Base-by-base conservation (phyloP, 2,797 vertebrate genomes). In the Pseudopleuronectes americanus region DNA sequence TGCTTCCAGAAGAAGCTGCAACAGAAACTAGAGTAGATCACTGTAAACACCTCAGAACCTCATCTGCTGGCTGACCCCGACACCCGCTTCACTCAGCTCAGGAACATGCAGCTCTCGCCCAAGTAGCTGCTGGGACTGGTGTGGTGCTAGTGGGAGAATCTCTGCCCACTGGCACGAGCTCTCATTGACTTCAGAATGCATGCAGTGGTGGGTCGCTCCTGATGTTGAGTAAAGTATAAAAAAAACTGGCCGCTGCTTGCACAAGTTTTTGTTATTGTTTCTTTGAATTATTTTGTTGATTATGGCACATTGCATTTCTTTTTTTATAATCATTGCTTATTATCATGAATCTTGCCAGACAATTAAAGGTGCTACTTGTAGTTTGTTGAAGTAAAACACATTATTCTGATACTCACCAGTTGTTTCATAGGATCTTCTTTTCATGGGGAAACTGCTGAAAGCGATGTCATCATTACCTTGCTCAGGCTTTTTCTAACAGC, bases 1-100 rank as follows among this genome's bases (percentile, higher is more conserved):
- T 93, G 97, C 84, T 97, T 98, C 90, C 96, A 97, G 90, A 97
- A 95, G 84, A 99, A 97, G 87, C 93, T 99, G 76, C 97, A 97
- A 91, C 93, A 98, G 91, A 99, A 98, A 82, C 95, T 99, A 66
- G 96, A 96, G 80, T 99, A 94, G 95, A 86, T 49, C 60, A 43
- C 17, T 0, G 56, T 19, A 4, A 70, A 66, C 68, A 56, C 63
- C 64, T 76, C 74, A 81, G 73, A 90, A 77, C 71, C 78, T 87
- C 77, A 77, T 81, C 85, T 66, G 54, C 87, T 62, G 79, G 48
- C 76, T 84, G 76, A 88, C 64, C 70, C 71, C 62, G 10, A 62
- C 68, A 9, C 22, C 74, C 68, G 55, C 68, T 62, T 33, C 59
- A 65, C 57, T 78, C 17, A 6, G 82, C 90, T 92, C 90, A 92